Conservation (phyloP, 1,140 invertebrate genomes). For the Pseudomyrmex gracilis region DNA sequence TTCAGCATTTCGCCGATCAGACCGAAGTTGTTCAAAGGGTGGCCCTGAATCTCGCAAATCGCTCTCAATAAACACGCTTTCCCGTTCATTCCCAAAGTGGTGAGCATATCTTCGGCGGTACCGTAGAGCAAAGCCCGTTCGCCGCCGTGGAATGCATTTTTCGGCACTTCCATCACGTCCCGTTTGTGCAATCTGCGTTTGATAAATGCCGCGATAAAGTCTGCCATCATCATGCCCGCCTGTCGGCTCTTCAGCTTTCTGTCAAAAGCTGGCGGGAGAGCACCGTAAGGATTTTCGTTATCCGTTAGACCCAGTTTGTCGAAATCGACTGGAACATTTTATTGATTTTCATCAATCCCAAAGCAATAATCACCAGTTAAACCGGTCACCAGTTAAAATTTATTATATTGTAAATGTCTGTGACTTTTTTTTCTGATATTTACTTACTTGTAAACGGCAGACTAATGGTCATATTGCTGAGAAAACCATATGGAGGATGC, state of each 20-base stretch:
- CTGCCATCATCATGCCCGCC: slow-evolving; percentile 88
- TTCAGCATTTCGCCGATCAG: slow-evolving; percentile 92
- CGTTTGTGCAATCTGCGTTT: slow-evolving; percentile 88
- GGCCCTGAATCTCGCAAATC: slow-evolving; percentile 94
- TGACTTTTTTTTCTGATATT: too few relatives aligned
- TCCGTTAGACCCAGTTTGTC: slow-evolving; percentile 93
- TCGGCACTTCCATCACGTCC: slow-evolving; percentile 81
- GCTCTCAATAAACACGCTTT: slow-evolving; percentile 93
- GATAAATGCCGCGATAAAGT: slow-evolving; percentile 90
- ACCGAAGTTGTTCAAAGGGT: slow-evolving; percentile 91
- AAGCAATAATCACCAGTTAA: too few relatives aligned
- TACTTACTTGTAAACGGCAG: slow-evolving; percentile 94
- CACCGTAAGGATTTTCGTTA: slow-evolving; percentile 93
- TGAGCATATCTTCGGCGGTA: slow-evolving; percentile 90
- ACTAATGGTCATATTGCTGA: slow-evolving; percentile 93
- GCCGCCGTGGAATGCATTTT: slow-evolving; percentile 90
- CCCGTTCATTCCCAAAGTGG: slow-evolving; percentile 92
- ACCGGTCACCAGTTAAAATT: too few relatives aligned
- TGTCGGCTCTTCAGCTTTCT: slow-evolving; percentile 89
- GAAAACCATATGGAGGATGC: slow-evolving; percentile 93
- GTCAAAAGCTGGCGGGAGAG: slow-evolving; percentile 90
- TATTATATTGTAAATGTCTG: too few relatives aligned
- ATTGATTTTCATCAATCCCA: too few relatives aligned
- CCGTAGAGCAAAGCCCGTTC: slow-evolving; percentile 91
- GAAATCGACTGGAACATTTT: slow-evolving; percentile 89